These are phyloP conservation scores for Perithous albicinctus DNA, from an alignment of 2,888 invertebrate genomes.

Conservation along the genomic window DNA sequence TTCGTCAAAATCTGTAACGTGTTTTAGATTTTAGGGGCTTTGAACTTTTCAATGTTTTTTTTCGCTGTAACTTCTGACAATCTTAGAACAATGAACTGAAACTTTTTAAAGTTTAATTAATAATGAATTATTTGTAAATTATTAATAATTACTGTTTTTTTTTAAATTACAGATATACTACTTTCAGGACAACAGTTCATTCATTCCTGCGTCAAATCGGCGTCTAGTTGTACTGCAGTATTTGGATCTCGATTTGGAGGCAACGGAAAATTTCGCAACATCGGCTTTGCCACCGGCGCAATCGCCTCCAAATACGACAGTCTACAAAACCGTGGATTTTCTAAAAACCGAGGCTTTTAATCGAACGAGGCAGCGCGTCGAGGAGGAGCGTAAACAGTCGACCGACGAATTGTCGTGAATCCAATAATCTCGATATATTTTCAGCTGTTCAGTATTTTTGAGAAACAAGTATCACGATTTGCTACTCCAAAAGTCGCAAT, in stretches of 20 bases:
- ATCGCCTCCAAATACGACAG: slow-evolving; percentile 86
- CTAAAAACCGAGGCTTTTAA: slow-evolving; percentile 97
- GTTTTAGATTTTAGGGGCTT: no score
- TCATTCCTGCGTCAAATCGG: slow-evolving; percentile 81
- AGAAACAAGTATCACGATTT: not conserved
- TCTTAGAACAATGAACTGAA: no score
- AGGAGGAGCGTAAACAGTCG: slow-evolving; percentile 87
- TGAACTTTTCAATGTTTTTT: no score
- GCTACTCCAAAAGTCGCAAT: not conserved
- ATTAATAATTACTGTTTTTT: slow-evolving; percentile 70
- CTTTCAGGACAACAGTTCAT: slow-evolving; percentile 81
- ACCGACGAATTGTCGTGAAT: slow-evolving; percentile 80
- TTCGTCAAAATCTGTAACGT: no score
- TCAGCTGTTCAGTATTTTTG: slow-evolving; percentile 26
- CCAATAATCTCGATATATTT: slow-evolving; percentile 26
- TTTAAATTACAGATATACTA: slow-evolving; percentile 82
- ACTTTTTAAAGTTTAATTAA: no score
- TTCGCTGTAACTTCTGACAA: no score
- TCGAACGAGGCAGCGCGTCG: slow-evolving; percentile 92
- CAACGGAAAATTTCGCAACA: slow-evolving; percentile 84
- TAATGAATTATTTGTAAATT: slow-evolving; percentile 54
- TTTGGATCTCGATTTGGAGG: slow-evolving; percentile 93
- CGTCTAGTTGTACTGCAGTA: slow-evolving; percentile 89
- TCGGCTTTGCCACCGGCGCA: slow-evolving; percentile 83
- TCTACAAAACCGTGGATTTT: slow-evolving; percentile 97